These are phyloP conservation scores for Pardalotus punctatus DNA, from an alignment of 2,113 vertebrate species.

Conservation along the genomic window DNA sequence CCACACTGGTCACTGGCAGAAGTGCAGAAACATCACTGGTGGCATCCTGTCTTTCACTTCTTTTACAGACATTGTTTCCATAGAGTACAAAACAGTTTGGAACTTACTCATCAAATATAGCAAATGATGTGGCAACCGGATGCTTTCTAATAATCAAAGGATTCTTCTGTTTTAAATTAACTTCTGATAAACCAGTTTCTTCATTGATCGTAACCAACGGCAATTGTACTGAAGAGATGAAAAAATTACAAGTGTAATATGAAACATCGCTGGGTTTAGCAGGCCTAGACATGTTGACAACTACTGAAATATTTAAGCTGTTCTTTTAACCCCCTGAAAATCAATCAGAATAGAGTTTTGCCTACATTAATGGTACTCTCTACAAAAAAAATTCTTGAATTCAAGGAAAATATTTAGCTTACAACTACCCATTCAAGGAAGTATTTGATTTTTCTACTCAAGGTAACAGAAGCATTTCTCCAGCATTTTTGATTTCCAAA, in stretches of 20 bases:
- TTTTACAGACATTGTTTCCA: background rate
- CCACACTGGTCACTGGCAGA: background rate
- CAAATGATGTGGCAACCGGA: slow-evolving; percentile 88
- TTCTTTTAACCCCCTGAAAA: background rate
- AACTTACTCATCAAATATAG: slow-evolving; percentile 92
- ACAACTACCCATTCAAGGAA: background rate
- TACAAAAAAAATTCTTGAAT: background rate
- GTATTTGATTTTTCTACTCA: background rate
- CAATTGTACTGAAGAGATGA: slow-evolving; percentile 78
- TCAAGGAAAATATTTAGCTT: background rate
- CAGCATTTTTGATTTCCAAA: background rate
- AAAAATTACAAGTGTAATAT: background rate
- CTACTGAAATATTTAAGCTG: background rate
- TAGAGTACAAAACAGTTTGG: background rate
- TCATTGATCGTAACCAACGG: slow-evolving; percentile 84
- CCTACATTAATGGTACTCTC: background rate
- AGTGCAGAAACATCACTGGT: background rate
- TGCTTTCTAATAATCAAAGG: slow-evolving; percentile 82
- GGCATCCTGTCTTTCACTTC: background rate
- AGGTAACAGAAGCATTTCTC: background rate
- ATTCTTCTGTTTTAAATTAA: slow-evolving; percentile 81
- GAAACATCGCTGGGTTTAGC: background rate
- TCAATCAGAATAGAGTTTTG: background rate
- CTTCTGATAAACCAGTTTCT: slow-evolving; percentile 85
- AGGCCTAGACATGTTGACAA: background rate